Evolutionary conservation across 2,113 vertebrate genomes (phyloP).

Genomic region (Nesoenas mayeri): DNA sequence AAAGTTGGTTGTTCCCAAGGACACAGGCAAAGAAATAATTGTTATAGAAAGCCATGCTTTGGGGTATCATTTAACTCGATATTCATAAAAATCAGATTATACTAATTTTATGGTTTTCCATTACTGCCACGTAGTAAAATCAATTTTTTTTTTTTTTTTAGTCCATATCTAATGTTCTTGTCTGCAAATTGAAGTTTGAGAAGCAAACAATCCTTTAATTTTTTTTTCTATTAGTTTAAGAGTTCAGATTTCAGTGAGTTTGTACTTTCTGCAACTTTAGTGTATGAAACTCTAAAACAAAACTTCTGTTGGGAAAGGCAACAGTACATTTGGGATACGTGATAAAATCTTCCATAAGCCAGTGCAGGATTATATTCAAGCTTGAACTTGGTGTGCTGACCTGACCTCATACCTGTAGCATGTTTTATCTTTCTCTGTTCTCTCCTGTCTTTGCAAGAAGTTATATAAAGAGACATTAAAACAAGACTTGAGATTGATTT

Average conservation of each 20-base stretch:
- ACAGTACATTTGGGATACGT: neutral
- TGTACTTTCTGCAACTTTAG: conserved; percentile 25
- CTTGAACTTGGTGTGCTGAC: neutral
- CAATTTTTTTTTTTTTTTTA: neutral
- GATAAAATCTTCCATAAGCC: conserved; percentile 14
- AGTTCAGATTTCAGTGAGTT: conserved; percentile 31
- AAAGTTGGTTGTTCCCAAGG: neutral
- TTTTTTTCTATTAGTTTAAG: neutral
- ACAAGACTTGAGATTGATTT: neutral
- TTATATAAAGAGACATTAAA: neutral
- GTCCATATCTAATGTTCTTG: conserved; percentile 24
- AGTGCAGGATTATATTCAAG: neutral
- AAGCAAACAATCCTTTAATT: neutral
- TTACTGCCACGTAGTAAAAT: conserved; percentile 22
- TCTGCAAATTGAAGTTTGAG: conserved; percentile 31
- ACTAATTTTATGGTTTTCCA: conserved; percentile 33
- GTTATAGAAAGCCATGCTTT: neutral
- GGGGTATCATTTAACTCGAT: conserved; percentile 24
- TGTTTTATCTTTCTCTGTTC: neutral
- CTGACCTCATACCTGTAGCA: neutral
- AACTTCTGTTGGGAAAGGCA: neutral
- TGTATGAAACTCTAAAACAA: neutral
- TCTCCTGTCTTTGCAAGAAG: neutral
- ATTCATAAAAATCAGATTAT: conserved; percentile 56
- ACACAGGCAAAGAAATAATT: neutral